Evolutionary conservation across 2,888 invertebrate species (phyloP).

Genomic region (Anoncus sp.): DNA sequence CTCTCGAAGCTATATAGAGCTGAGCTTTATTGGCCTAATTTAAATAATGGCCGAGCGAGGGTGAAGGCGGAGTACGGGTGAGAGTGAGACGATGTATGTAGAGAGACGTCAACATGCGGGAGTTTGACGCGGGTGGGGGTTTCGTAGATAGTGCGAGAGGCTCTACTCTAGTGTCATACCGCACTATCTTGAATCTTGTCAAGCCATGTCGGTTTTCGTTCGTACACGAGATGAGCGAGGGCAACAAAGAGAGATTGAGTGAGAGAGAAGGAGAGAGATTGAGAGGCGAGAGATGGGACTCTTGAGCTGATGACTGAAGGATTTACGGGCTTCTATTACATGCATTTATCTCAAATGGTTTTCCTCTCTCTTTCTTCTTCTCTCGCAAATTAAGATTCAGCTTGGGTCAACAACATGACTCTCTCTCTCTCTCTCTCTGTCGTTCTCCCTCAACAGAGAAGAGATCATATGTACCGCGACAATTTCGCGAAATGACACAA

Average conservation of each 20-base stretch:
- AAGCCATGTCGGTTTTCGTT: slow-evolving; percentile 57
- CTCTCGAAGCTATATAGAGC: slow-evolving; percentile 29
- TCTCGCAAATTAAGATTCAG: slow-evolving; percentile 75
- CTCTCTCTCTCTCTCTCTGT: neutral
- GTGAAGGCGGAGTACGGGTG: slow-evolving; percentile 13
- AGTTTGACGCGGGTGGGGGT: neutral
- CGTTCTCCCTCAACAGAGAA: slow-evolving; percentile 11
- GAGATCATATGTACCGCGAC: neutral
- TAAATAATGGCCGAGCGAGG: slow-evolving; percentile 76
- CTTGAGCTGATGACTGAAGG: slow-evolving; percentile 76
- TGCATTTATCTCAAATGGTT: slow-evolving; percentile 72
- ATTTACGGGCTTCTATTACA: slow-evolving; percentile 79
- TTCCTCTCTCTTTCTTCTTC: neutral
- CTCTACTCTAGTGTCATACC: slow-evolving; percentile 65
- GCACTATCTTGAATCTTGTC: slow-evolving; percentile 68
- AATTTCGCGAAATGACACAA: slow-evolving; percentile 1
- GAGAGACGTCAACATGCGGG: neutral
- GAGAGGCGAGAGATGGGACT: slow-evolving; percentile 29
- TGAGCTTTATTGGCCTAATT: slow-evolving; percentile 81
- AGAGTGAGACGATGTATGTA: slow-evolving; percentile 24
- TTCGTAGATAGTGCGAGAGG: slow-evolving; percentile 43
- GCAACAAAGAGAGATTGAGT: neutral
- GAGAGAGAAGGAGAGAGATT: slow-evolving; percentile 1
- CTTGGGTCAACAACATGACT: slow-evolving; percentile 34
- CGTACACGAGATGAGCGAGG: slow-evolving; percentile 22